Conservation (phyloP, 2,888 invertebrate species). For the Muschampia plurimacula region DNA sequence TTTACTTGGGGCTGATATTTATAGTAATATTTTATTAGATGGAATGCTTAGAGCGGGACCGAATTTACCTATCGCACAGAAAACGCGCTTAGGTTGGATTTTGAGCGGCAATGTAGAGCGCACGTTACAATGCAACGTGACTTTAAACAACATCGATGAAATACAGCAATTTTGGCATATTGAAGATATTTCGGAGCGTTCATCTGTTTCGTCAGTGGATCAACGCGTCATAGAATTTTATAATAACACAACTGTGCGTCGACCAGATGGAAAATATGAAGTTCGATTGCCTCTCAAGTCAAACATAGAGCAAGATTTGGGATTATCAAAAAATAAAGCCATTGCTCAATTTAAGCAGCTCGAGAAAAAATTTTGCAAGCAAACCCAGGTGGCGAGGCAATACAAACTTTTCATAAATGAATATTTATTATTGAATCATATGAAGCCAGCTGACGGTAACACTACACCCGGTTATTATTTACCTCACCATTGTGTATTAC, state of each 20-base stretch:
- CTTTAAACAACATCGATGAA: constrained; percentile 3
- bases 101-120: constrained; percentile 12
- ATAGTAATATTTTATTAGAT: constrained; percentile 19
- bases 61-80: constrained; percentile 14
- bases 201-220: constrained; percentile 8
- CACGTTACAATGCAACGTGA: constrained; percentile 14
- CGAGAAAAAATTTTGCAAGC: too few relatives aligned
- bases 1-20: neutral
- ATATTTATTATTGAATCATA: too few relatives aligned
- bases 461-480: neutral
- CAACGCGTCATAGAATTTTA: constrained; percentile 7
- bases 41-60: constrained; percentile 17
- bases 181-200: constrained; percentile 8
- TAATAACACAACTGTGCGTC: too few relatives aligned
- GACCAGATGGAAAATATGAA: too few relatives aligned
- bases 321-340: too few relatives aligned
- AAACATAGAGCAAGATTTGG: too few relatives aligned
- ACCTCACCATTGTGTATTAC: neutral
- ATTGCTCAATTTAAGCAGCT: too few relatives aligned
- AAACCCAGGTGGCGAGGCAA: too few relatives aligned
- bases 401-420: too few relatives aligned
- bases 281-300: too few relatives aligned
- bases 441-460: too few relatives aligned
- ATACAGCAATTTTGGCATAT: constrained; percentile 16
- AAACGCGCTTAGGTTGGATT: constrained; percentile 13